A percentile compares a stretch with the other conserved stretches of the same genome.
These are phyloP conservation scores for Heteractis magnifica DNA, from an alignment of 92 coral and sea anemone species.

Conservation along the genomic window DNA sequence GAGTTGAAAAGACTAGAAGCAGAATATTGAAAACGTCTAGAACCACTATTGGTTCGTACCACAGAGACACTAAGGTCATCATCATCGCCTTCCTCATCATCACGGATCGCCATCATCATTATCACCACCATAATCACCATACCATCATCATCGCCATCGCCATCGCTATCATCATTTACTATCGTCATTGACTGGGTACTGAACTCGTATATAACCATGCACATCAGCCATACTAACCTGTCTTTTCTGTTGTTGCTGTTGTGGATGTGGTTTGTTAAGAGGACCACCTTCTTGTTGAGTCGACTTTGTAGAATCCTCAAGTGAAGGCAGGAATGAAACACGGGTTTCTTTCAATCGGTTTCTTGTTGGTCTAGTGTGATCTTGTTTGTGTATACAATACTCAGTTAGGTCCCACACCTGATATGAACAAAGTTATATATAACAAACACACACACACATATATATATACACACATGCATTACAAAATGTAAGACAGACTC, in stretches of 20 bases:
- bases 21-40: too few relatives aligned
- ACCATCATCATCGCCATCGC: not conserved
- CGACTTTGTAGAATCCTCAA: constrained; percentile 25
- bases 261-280: not conserved
- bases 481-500: not conserved
- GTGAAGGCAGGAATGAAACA: constrained; percentile 2
- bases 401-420: constrained; percentile 79
- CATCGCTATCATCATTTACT: not conserved
- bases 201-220: too few relatives aligned
- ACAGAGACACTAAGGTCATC: too few relatives aligned
- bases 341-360: constrained; percentile 1
- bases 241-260: not conserved
- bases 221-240: not conserved
- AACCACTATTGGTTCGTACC: too few relatives aligned
- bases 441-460: not conserved
- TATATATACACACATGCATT: not conserved
- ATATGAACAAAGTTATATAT: not conserved
- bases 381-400: constrained; percentile 50
- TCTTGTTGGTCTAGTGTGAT: not conserved
- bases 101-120: not conserved
- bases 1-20: too few relatives aligned
- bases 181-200: not conserved
- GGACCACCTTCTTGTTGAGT: constrained; percentile 4
- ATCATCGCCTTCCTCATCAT: not conserved
- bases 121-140: not conserved